Evolutionary conservation across 1,140 invertebrate genomes (phyloP).

Genomic region (Zaprionus tsacasi): DNA sequence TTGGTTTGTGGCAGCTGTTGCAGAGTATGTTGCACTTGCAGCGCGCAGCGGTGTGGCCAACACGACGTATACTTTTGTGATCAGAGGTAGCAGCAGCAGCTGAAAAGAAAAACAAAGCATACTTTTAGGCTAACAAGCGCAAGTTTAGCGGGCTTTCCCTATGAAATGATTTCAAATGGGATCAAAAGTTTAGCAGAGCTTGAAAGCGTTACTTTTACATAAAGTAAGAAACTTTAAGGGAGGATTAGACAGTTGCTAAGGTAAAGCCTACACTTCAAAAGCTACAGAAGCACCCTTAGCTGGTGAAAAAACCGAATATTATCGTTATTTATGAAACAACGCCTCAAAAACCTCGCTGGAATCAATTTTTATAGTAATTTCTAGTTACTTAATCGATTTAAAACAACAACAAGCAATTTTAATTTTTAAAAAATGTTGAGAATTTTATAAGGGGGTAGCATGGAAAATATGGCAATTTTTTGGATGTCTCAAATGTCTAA

Average conservation of each 20-base stretch:
- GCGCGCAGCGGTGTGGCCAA: conserved; percentile 32
- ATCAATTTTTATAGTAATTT: background rate
- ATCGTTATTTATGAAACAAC: background rate
- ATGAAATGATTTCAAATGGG: too few species aligned
- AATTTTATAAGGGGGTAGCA: background rate
- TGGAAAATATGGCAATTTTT: background rate
- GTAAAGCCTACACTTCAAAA: background rate
- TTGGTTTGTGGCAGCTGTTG: conserved; percentile 33
- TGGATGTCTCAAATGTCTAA: background rate
- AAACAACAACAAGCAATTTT: background rate
- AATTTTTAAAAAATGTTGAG: conserved; percentile 3
- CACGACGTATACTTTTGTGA: conserved; percentile 70
- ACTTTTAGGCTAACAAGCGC: conserved; percentile 20
- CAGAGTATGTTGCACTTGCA: conserved; percentile 44
- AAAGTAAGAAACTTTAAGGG: background rate
- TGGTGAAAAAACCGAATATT: background rate
- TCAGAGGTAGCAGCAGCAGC: conserved; percentile 43
- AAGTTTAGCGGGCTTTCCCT: background rate
- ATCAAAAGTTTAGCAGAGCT: background rate
- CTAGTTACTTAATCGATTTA: background rate
- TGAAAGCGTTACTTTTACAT: background rate
- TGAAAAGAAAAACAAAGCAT: conserved; percentile 2
- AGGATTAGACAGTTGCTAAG: background rate
- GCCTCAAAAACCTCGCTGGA: background rate
- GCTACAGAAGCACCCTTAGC: too few species aligned